Conservation (phyloP, 2,797 vertebrate species). For the Gallinago solitaria region DNA sequence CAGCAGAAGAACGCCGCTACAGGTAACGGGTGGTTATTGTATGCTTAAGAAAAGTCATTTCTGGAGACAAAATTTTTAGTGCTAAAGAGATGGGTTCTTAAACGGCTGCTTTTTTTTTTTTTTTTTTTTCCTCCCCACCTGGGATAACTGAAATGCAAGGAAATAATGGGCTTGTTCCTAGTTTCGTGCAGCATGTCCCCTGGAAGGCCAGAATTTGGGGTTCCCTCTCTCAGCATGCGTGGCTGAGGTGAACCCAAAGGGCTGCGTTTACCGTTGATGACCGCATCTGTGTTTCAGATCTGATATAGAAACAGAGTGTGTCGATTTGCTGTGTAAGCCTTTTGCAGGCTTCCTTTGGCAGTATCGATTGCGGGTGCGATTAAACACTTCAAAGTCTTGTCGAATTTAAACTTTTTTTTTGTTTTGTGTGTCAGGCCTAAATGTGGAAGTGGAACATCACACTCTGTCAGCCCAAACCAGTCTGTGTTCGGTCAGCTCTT, state of each 20-base stretch:
- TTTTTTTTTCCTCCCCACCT: not conserved
- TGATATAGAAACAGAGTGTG: not conserved
- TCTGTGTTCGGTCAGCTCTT: not conserved
- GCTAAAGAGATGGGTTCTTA: not conserved
- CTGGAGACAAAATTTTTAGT: not conserved
- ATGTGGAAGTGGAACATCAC: not conserved
- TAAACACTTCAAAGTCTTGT: not conserved
- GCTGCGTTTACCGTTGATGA: not conserved
- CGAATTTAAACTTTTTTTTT: not conserved
- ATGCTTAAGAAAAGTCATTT: not conserved
- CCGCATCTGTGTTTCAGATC: not conserved
- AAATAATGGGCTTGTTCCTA: not conserved
- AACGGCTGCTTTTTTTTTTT: not conserved
- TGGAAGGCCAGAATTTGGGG: not conserved
- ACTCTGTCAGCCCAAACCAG: not conserved
- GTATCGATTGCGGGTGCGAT: not conserved
- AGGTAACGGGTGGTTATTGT: slow-evolving; percentile 76
- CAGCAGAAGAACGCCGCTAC: slow-evolving; percentile 97
- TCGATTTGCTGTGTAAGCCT: not conserved
- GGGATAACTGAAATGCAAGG: not conserved
- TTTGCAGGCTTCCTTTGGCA: not conserved
- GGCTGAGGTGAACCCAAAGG: not conserved
- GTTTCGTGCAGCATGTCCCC: not conserved
- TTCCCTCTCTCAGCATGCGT: not conserved
- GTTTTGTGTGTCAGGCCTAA: not conserved